Percentiles rank a stretch among this genome's conserved stretches.
These are phyloP conservation scores for Cheumatopsyche charites DNA, from an alignment of 1,140 invertebrate genomes.

Conservation along the genomic window DNA sequence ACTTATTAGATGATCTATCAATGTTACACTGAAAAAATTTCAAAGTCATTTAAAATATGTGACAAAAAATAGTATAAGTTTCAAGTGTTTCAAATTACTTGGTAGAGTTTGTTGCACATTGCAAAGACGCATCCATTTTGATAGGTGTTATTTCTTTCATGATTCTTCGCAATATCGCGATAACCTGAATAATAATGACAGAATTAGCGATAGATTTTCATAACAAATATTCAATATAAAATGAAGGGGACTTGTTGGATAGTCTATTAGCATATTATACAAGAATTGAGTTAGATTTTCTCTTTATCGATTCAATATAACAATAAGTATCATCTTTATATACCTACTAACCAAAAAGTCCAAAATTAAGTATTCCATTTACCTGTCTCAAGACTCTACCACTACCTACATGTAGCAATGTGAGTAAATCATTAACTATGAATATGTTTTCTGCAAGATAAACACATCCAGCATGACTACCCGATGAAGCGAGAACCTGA, in stretches of 20 bases:
- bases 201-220: conserved; percentile 21
- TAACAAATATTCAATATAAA: conserved; percentile 11
- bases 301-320: too few relatives aligned
- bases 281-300: too few relatives aligned
- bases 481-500: conserved; percentile 83
- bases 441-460: conserved; percentile 90
- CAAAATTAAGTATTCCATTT: conserved; percentile 52
- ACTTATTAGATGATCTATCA: conserved; percentile 57
- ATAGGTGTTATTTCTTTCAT: conserved; percentile 57
- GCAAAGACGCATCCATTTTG: conserved; percentile 49
- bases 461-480: conserved; percentile 85
- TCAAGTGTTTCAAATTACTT: background rate
- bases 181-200: conserved; percentile 53
- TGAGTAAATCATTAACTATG: conserved; percentile 83
- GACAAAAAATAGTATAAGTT: background rate
- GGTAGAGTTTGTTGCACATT: background rate
- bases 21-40: conserved; percentile 51
- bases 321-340: too few relatives aligned
- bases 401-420: conserved; percentile 90
- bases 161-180: conserved; percentile 57
- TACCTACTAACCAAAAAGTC: too few relatives aligned
- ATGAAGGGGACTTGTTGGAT: too few relatives aligned
- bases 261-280: too few relatives aligned
- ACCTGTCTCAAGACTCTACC: conserved; percentile 94
- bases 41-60: background rate